Evolutionary conservation across 2,888 invertebrate genomes (phyloP).

Genomic region (Scelioninae gen. 2): DNA sequence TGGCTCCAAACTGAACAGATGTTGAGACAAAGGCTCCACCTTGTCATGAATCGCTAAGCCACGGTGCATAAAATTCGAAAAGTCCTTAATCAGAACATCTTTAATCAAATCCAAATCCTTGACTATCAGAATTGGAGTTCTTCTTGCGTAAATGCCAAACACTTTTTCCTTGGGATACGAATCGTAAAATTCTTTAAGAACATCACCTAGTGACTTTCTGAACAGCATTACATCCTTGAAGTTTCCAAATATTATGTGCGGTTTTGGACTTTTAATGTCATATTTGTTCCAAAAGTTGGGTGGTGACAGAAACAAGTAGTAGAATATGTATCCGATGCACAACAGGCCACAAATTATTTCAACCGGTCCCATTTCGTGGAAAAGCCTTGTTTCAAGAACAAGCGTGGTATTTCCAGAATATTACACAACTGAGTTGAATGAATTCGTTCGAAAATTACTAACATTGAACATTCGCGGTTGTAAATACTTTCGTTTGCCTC

Average conservation of each 20-base stretch:
- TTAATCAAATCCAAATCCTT: constrained; percentile 65
- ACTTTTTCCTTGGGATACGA: constrained; percentile 48
- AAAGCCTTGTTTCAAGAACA: neutral
- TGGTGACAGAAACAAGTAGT: neutral
- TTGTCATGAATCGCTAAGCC: constrained; percentile 52
- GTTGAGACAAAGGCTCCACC: constrained; percentile 71
- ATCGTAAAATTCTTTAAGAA: constrained; percentile 41
- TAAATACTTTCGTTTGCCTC: too few relatives aligned
- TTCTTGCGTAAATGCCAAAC: constrained; percentile 62
- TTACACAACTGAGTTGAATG: too few relatives aligned
- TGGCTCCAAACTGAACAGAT: constrained; percentile 72
- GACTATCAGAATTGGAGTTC: constrained; percentile 62
- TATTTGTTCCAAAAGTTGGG: constrained; percentile 72
- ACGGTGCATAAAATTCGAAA: constrained; percentile 64
- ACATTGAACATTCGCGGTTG: too few relatives aligned
- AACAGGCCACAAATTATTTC: constrained; percentile 19
- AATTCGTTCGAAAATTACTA: too few relatives aligned
- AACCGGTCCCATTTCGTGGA: constrained; percentile 10
- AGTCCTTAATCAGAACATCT: constrained; percentile 74
- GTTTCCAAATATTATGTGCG: constrained; percentile 74
- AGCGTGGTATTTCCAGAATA: too few relatives aligned
- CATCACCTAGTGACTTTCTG: neutral
- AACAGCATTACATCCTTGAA: constrained; percentile 70
- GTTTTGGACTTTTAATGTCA: constrained; percentile 71
- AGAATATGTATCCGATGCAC: constrained; percentile 10